Conservation (phyloP, 1,140 invertebrate species). For the Diplogasteroides magnus region DNA sequence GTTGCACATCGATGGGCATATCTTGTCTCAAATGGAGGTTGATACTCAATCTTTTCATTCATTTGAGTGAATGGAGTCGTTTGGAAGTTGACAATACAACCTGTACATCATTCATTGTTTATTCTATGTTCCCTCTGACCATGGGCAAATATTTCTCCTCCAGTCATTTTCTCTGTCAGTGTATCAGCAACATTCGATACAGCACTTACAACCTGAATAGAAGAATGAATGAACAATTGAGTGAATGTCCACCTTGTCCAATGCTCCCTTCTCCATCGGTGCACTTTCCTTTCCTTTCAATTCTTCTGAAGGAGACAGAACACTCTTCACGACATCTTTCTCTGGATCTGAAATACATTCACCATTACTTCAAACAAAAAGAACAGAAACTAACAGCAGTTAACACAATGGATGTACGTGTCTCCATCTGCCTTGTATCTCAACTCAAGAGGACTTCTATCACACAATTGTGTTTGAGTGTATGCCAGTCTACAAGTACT, state of each 20-base stretch:
- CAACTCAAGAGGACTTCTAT: slow-evolving; percentile 8
- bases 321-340: neutral
- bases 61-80: slow-evolving; percentile 9
- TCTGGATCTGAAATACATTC: neutral
- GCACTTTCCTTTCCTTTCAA: neutral
- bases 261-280: neutral
- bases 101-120: slow-evolving; percentile 5
- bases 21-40: slow-evolving; percentile 15
- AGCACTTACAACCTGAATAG: neutral
- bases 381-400: slow-evolving; percentile 21
- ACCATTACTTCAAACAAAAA: neutral
- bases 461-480: slow-evolving; percentile 22
- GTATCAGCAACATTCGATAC: neutral
- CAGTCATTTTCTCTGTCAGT: neutral
- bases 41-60: neutral
- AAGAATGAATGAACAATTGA: neutral
- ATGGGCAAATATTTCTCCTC: neutral
- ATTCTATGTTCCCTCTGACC: neutral
- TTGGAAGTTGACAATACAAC: slow-evolving; percentile 33
- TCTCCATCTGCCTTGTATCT: slow-evolving; percentile 13
- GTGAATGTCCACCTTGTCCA: neutral
- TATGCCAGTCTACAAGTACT: slow-evolving; percentile 27
- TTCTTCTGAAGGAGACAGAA: neutral
- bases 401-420: slow-evolving; percentile 28
- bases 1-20: slow-evolving; percentile 24